Evolutionary conservation across 2,797 vertebrate genomes (phyloP), one percentile per base, ranked within the genome.

Genomic region (Hippopotamyrus pictus): DNA sequence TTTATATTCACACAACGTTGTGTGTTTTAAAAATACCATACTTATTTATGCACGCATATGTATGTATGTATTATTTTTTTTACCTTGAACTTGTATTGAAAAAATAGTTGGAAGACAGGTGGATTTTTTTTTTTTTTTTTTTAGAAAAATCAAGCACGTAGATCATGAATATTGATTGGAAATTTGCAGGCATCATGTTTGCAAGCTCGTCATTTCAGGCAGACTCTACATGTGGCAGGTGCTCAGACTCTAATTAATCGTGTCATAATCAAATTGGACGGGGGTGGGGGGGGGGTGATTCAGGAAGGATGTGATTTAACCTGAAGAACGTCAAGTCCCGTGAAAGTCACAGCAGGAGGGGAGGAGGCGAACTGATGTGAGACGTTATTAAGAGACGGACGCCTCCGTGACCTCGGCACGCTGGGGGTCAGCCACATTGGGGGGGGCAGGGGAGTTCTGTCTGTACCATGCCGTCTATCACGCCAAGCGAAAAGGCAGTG

Each of bases 191-290:
- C 41, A 82, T 48, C 44, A 82, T 82, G 44, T 82, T 82, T 44
- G 44, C 44, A 44, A 48, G 37, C 76, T 48, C 17, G 76, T 82
- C 76, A 82, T 48, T 82, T 82, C 76, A 82, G 76, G 17, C 76
- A 82, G 37, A 82, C 76, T 48, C 25, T 69, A 4, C 62, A 69
- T 73, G 29, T 33, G 65, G 65, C 65, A 73, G 29, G 65, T 73
- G n/a, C 37, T 82, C 76, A 44, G 76, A 44, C 17, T 46, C 76
- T 82, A 48, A 82, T 82, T 82, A 82, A 82, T 82, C 44, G 76
- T 82, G 76, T 82, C 76, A 82, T 48, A 46, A 48, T 82, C 76
- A 44, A 82, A 82, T 82, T 82, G 76, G 76, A 41, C 14, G 76
- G 41, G 17, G 33, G 37, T 9, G 76, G 33, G 29, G 73, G 69